Base-by-base conservation (phyloP, 1,140 invertebrate species). In the Gonatopus flavifemur region DNA sequence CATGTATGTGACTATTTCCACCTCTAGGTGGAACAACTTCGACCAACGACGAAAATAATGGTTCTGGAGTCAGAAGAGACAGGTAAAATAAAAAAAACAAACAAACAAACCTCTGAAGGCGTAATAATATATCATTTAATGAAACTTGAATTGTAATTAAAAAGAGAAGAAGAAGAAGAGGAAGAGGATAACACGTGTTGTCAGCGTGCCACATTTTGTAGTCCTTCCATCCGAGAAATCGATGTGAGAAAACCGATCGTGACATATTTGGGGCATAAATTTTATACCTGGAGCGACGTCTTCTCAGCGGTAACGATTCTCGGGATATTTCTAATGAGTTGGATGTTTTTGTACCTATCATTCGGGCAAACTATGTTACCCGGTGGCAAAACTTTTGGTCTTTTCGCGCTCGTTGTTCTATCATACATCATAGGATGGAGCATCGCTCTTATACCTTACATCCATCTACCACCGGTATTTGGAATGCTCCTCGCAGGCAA, bases 401-500 rank as follows among this genome's bases (percentile, higher is more conserved):
- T 78, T 0, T 65, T 69, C 33, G 4, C 55, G 3, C 39, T 76
- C 4, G 21, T 67, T 1, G 15, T 76, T 9, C 59, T 52, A 4
- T 54, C 69, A 1, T 72, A 69, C 24, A 15, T 55, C 0, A 57
- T 77, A 2, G 74, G 76, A 2, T 71, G 70, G 67, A 21, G 30
- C 6, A 15, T 77, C 5, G 50, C 67, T 0, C 66, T 64, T 12
- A 42, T 78, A 4, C 76, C 76, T 0, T 64, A 64, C 7, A 5
- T 75, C 5, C 37, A 76, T 1, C 42, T 78, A 3, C 76, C 76
- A 1, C 76, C 76, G 0, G 58, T 76, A 2, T 72, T 77, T 15
- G 76, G 76, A 2, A 78, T 78, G 76, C 46, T 78, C 0, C 21
- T 77, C 4, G 72, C 72, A 9, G 76, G n/a, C n/a, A n/a, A n/a